Conservation (phyloP, 2,113 vertebrate species). For the Chaetodon auriga region DNA sequence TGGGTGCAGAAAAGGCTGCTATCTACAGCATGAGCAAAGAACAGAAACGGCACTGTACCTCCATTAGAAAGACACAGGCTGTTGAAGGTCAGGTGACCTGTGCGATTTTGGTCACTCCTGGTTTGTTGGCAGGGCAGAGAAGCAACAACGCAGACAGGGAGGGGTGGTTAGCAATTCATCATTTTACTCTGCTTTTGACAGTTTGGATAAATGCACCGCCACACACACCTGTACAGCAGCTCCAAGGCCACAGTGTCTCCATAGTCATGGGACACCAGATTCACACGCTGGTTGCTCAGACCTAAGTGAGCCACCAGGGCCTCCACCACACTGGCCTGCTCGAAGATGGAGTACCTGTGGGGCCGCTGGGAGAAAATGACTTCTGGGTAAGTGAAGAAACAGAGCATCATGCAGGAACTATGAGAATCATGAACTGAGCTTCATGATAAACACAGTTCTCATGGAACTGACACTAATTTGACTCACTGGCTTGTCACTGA, state of each 20-base stretch:
- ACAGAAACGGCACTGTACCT: constrained; percentile 82
- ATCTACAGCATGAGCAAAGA: not conserved
- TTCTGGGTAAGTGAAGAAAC: not conserved
- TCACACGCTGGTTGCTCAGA: constrained; percentile 88
- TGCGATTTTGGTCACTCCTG: constrained; percentile 92
- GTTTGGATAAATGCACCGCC: not conserved
- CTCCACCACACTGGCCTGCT: constrained; percentile 95
- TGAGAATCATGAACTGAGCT: not conserved
- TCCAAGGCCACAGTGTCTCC: constrained; percentile 96
- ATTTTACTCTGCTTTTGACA: not conserved
- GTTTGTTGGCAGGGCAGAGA: not conserved
- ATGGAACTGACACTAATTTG: too few relatives aligned
- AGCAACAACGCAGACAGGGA: not conserved
- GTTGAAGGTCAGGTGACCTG: constrained; percentile 90
- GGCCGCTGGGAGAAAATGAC: constrained; percentile 83
- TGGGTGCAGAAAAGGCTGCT: not conserved
- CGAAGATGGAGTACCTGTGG: constrained; percentile 94
- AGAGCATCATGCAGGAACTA: not conserved
- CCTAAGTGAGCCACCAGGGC: constrained; percentile 88
- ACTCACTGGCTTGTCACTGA: constrained; percentile 97
- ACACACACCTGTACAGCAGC: constrained; percentile 92
- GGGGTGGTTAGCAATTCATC: not conserved
- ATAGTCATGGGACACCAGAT: constrained; percentile 94
- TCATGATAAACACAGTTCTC: not conserved
- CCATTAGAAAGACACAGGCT: constrained; percentile 97